Evolutionary conservation across 2,113 vertebrate species (phyloP).

Genomic region (Ailurus styani): DNA sequence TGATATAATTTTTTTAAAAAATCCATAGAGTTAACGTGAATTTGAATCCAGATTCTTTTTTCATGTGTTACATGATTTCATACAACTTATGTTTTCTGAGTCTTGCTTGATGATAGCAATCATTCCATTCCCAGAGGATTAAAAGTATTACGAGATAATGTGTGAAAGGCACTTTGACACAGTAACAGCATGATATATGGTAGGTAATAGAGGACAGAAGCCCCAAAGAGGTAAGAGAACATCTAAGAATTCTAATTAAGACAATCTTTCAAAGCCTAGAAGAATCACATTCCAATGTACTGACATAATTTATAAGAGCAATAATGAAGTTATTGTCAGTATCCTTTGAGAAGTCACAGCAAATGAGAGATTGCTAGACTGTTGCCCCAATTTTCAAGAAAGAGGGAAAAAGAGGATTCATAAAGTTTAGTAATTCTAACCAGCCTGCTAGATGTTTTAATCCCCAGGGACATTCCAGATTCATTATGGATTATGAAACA

Average conservation of each 20-base stretch:
- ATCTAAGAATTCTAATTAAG: not conserved
- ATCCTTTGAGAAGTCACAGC: not conserved
- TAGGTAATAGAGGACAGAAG: not conserved
- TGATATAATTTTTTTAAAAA: not conserved
- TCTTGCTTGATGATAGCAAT: not conserved
- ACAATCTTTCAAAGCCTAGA: not conserved
- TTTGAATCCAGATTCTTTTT: not conserved
- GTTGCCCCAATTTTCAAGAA: not conserved
- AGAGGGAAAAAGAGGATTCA: not conserved
- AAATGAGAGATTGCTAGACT: not conserved
- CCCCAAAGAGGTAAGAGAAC: not conserved
- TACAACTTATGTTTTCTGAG: not conserved
- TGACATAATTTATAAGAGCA: not conserved
- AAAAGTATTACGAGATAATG: not conserved
- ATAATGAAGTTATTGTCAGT: not conserved
- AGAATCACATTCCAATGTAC: not conserved
- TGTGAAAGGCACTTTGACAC: not conserved
- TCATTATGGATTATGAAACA: not conserved
- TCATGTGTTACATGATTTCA: not conserved
- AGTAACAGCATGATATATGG: not conserved
- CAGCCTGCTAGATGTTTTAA: not conserved
- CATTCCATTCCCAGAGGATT: not conserved
- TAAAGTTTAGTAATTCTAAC: not conserved
- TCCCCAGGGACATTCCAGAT: not conserved
- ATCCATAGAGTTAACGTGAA: not conserved